These are phyloP conservation scores for Oscheius sp. DNA, from an alignment of 1,140 invertebrate species.

Conservation along the genomic window DNA sequence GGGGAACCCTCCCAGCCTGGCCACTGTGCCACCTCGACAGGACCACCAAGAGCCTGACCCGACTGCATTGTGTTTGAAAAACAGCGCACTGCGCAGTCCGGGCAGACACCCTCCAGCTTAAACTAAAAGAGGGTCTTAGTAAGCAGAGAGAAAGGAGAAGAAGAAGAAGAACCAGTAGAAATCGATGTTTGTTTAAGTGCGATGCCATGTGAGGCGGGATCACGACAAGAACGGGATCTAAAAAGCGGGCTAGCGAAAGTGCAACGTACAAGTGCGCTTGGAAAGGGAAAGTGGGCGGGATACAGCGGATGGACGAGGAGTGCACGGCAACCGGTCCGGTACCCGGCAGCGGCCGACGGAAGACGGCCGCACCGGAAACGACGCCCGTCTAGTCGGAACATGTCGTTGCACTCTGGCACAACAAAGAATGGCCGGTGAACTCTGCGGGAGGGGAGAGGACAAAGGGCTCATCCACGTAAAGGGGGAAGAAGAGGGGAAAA, in stretches of 20 bases:
- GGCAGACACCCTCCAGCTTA: slow-evolving; percentile 38
- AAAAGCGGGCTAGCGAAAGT: slow-evolving; percentile 10
- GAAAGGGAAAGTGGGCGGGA: slow-evolving; percentile 10
- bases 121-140: slow-evolving; percentile 1
- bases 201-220: neutral
- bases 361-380: slow-evolving; percentile 2
- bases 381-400: neutral
- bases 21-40: slow-evolving; percentile 1
- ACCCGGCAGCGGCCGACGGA: neutral
- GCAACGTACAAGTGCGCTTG: slow-evolving; percentile 5
- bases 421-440: neutral
- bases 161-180: neutral
- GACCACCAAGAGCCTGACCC: slow-evolving; percentile 8
- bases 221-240: slow-evolving; percentile 9
- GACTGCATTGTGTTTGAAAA: slow-evolving; percentile 8
- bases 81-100: slow-evolving; percentile 28
- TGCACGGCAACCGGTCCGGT: slow-evolving; percentile 9
- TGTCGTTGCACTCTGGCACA: neutral
- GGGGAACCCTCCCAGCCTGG: neutral
- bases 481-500: neutral
- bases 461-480: neutral
- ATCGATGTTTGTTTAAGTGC: neutral
- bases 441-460: neutral
- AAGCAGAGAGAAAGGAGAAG: neutral
- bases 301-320: neutral